A percentile compares a stretch with the other conserved stretches of the same genome.
These are phyloP conservation scores for Elymnias hypermnestra DNA, from an alignment of 1,140 invertebrate species.

Conservation along the genomic window DNA sequence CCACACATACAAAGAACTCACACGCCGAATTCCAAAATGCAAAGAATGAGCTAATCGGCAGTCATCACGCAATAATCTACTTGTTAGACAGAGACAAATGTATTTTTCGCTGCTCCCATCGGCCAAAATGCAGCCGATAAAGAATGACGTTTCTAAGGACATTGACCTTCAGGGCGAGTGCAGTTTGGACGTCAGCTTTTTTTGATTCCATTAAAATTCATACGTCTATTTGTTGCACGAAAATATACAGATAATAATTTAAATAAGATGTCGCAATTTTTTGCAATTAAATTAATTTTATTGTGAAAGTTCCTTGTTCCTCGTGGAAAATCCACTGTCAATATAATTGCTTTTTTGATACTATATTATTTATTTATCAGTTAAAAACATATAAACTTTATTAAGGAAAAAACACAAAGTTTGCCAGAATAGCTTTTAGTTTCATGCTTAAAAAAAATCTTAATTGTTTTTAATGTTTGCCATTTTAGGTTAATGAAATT, in stretches of 20 bases:
- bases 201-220: constrained; percentile 29
- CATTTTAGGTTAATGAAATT: too few species aligned
- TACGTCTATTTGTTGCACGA: constrained; percentile 6
- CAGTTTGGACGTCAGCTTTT: constrained; percentile 48
- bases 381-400: too few species aligned
- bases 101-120: constrained; percentile 47
- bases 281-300: too few species aligned
- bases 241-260: background rate
- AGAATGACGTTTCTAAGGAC: constrained; percentile 70
- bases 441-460: too few species aligned
- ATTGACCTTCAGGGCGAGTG: constrained; percentile 55
- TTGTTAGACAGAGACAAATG: constrained; percentile 42
- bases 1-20: constrained; percentile 47
- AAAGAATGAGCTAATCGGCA: constrained; percentile 64
- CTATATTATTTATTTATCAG: constrained; percentile 17
- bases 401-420: too few species aligned
- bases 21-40: constrained; percentile 52
- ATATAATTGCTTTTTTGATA: background rate
- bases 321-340: background rate
- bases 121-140: constrained; percentile 70
- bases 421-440: too few species aligned
- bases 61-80: constrained; percentile 61
- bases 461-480: too few species aligned
- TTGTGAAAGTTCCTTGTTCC: too few species aligned
- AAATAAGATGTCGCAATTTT: too few species aligned